Evolutionary conservation across 2,113 vertebrate species (phyloP).

Genomic region (cattle (Bos taurus)): DNA sequence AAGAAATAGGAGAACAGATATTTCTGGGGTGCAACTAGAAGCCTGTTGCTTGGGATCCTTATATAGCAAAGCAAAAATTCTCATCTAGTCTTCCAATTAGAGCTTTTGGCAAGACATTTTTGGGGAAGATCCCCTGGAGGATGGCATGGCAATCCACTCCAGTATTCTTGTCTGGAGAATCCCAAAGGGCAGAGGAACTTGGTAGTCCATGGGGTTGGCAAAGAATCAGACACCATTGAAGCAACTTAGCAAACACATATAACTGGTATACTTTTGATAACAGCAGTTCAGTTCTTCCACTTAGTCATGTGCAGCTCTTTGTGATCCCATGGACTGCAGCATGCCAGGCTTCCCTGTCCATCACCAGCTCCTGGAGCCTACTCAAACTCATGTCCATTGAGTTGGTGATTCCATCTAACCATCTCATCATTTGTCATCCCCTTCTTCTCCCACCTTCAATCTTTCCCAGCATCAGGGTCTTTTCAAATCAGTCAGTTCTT

Average conservation of each 20-base stretch:
- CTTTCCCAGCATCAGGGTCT: not conserved
- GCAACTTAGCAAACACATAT: not conserved
- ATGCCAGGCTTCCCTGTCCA: not conserved
- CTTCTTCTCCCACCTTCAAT: not conserved
- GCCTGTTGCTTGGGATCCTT: not conserved
- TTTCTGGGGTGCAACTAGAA: too few relatives aligned
- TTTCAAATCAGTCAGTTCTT: not conserved
- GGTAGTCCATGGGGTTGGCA: not conserved
- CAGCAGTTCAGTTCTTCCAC: accelerated
- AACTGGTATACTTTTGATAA: not conserved
- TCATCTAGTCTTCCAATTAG: not conserved
- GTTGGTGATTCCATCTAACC: not conserved
- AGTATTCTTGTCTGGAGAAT: not conserved
- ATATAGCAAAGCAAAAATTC: not conserved
- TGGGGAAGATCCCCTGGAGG: not conserved
- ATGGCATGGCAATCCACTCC: not conserved
- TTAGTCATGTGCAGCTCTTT: not conserved
- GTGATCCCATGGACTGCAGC: not conserved
- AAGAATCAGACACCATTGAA: not conserved
- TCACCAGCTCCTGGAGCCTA: not conserved
- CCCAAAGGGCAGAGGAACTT: not conserved
- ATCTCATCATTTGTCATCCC: not conserved
- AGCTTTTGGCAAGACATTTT: not conserved
- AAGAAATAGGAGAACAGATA: not conserved
- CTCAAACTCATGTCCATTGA: not conserved